Base-by-base conservation (phyloP, 2,888 invertebrate species). In the Dynastes grantii region DNA sequence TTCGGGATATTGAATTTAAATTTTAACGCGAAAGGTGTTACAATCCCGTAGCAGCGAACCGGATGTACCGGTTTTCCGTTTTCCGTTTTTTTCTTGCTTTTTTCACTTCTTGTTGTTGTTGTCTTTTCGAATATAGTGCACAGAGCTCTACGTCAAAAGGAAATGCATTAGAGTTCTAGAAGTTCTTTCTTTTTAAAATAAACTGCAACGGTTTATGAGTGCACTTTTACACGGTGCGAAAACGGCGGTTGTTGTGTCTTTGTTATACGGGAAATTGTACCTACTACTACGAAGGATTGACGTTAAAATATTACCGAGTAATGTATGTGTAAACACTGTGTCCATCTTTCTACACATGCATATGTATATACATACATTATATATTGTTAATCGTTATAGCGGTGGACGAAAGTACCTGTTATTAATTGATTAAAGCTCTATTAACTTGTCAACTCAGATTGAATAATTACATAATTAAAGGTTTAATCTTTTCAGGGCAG, bases 1-100 rank as follows among this genome's bases (percentile, higher is more conserved):
- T 53, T 53, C 27, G 49, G 53, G 70, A 53, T 70, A 55, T 70
- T 70, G 70, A 55, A 70, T 70, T 70, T 32, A 55, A 70, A 53
- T 53, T 70, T 53, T 51, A 45, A 55, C 32, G 53, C 27, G 51
- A 51, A 16, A 70, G 32, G n/a, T 22, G 45, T 70, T 53, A 45
- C 45, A 45, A 45, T 45, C 45, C 51, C 27, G n/a, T 11, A 11
- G 45, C 4, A 32, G 55, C 5, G 29, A 70, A 70, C 70, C 53
- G 70, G 53, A 70, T 70, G 53, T n/a, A 55, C 55, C 53, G 32
- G 70, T 53, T 70, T 51, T 16, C 45, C 45, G 8, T 45, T 8
- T 45, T 45, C 45, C 11, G 8, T 2, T 11, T 45, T 11, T 45
- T 45, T 45, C 11, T 11, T 45, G 8, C 11, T 45, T 9, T 67